Evolutionary conservation across 2,888 invertebrate species (phyloP).

Genomic region (Yponomeuta plumbellus): DNA sequence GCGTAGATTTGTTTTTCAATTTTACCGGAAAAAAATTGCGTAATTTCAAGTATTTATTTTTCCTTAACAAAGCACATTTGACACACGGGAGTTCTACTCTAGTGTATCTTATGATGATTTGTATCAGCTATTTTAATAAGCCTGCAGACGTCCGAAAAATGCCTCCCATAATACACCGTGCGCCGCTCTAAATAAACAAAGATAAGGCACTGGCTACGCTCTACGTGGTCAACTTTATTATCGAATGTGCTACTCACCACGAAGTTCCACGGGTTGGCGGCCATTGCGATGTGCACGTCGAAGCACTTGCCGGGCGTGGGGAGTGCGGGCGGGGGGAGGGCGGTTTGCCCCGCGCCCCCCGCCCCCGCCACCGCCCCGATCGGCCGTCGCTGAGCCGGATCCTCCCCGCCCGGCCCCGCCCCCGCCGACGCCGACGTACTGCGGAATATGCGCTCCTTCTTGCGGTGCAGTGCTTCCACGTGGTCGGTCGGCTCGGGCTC

Average conservation of each 20-base stretch:
- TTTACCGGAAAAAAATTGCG: too few species aligned
- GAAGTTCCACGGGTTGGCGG: constrained; percentile 86
- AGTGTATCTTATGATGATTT: too few species aligned
- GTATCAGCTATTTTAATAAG: too few species aligned
- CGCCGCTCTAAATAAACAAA: too few species aligned
- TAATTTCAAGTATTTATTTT: too few species aligned
- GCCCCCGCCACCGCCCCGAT: constrained; percentile 20
- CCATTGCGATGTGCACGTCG: constrained; percentile 84
- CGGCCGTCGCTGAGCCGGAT: constrained; percentile 23
- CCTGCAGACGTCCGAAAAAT: too few species aligned
- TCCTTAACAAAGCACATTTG: too few species aligned
- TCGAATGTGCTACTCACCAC: constrained; percentile 59
- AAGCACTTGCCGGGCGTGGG: constrained; percentile 75
- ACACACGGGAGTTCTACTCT: too few species aligned
- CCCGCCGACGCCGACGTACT: constrained; percentile 32
- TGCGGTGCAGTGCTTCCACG: constrained; percentile 58
- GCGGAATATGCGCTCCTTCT: constrained; percentile 68
- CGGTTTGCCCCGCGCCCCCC: constrained; percentile 36
- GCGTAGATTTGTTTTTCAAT: too few species aligned
- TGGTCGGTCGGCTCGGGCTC: constrained; percentile 37
- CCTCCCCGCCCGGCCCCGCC: constrained; percentile 18
- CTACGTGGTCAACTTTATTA: too few species aligned
- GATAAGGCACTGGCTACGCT: too few species aligned
- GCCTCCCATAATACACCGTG: too few species aligned
- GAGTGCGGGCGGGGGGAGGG: constrained; percentile 54